Evolutionary conservation across 2,888 invertebrate genomes (phyloP), one percentile per base, ranked within the genome.

Genomic region (Stegophylla sp.): DNA sequence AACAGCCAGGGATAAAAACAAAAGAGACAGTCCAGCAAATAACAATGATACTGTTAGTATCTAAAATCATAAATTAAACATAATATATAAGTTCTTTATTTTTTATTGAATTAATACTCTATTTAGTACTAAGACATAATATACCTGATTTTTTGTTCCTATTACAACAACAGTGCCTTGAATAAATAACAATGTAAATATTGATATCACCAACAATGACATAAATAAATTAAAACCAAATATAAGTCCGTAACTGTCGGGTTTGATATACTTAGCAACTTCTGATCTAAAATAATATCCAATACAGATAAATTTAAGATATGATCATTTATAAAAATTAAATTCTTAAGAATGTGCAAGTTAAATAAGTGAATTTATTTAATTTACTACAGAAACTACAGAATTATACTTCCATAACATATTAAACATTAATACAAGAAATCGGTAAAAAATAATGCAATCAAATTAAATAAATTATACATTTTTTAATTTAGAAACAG

Each of bases 201-300:
- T 79, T 71, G 79, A 79, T 17, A 79, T 79, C 10, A 74, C n/a
- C n/a, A 72, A 53, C 41, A 79, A 81, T 1, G 67, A 71, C 23
- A 94, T 83, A 81, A 96, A 91, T 0, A 94, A 95, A 87, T 96
- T 97, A 84, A 95, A 89, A 7, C 97, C 97, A 87, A 97, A 96
- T 83, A 97, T 92, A 3, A 97, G 88, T 0, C 95, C 96, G 86
- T 94, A 96, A 86, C 94, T 94, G 72, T 95, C 94, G 84, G 93
- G 92, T 77, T 90, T 89, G 81, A 97, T 89, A 83, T 91, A 88
- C 82, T 92, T 90, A 0, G 96, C 96, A 76, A 97, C 93, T 88
- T 96, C 95, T 64, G 93, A 92, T 86, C 95, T 96, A 84, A 56
- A 86, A 87, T 79, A n/a, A 81, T 63, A 82, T 26, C 3, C 3